Evolutionary conservation across 2,797 vertebrate genomes (phyloP), one percentile per base, ranked within the genome.

Genomic region (Rachycentron canadum): DNA sequence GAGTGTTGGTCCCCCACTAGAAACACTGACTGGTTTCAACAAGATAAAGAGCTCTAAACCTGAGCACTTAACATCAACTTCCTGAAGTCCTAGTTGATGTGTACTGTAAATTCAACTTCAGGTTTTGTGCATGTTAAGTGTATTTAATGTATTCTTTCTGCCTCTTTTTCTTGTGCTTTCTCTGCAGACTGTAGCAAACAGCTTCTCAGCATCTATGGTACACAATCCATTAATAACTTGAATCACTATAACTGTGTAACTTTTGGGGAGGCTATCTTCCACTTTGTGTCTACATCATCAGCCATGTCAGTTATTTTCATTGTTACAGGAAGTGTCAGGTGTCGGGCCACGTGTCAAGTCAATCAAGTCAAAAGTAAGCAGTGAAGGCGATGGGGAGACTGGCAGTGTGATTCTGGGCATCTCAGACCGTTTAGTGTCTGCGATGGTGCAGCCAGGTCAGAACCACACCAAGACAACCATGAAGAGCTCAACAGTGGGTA

Each of bases 341-440:
- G 73, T 84, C 38, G 82, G 85, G 36, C 79, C 80, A 23, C 34
- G 4, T 1, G 45, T 40, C 47, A 41, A 0, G 16, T 38, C 58
- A 11, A 11, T 1, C 9, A 57, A n/a, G n/a, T n/a, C n/a, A n/a
- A n/a, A 0, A 9, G 53, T 85, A 74, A 86, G 61, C 40, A 88
- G 74, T 56, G 69, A 69, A 28, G 87, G 87, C 23, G 65, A 88
- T 1, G 85, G 4, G 0, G 67, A 66, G 0, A 81, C 40, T 0
- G 92, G 88, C 41, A 86, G 32, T 40, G 12, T 86, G 17, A 86
- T 94, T 34, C 85, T 93, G 59, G 79, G 0, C 26, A 78, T 93
- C 59, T 88, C 89, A 21, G 86, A 89, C 47, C 71, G 23, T 21
- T 64, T 94, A 1, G 70, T 91, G 19, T 40, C 65, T 34, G 38